Base-by-base conservation (phyloP, 2,888 invertebrate species). In the Resseliella maxima region DNA sequence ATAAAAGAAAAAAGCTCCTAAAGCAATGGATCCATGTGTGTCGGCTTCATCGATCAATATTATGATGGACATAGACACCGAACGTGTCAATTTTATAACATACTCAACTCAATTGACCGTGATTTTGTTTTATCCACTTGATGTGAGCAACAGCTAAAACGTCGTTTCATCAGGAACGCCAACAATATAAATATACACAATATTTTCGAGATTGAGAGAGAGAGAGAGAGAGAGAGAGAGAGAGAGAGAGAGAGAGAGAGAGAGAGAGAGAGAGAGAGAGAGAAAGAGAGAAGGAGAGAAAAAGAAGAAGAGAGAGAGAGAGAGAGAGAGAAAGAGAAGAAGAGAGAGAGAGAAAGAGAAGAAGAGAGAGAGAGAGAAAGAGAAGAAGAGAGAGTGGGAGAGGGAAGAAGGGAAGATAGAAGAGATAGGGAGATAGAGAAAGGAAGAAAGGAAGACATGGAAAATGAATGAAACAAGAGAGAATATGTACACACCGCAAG, bases 51-150 rank as follows among this genome's bases (percentile, higher is more conserved):
- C 31, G 72, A 72, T 72, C 72, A 31, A 72, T 72, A 24, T 5
- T 6, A 31, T 72, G 2, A 24, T 50, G 46, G 2, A 59, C n/a
- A 72, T 15, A 72, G 72, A 72, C 5, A 72, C 31, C 35, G 15
- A 35, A 72, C 72, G n/a, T 31, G 72, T 72, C 35, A 31, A 72
- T 72, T 72, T 72, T 31, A 72, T 31, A 72, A 31, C 27, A 72
- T 15, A 72, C 5, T 31, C 72, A 72, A 72, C 12, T 72, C 72
- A 35, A 72, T 72, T 72, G 31, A 72, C 72, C 72, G 72, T 72
- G 72, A 72, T 72, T 72, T 72, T 21, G 72, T 31, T 31, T 72
- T 72, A 72, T 72, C 72, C 72, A 72, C n/a, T 72, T 72, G 72
- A 72, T 31, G 15, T 72, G 31, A 31, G 72, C 72, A 72, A 72